phyloP scores from a whole-genome alignment of 2,888 invertebrate species.

The Machimus rusticus region DNA sequence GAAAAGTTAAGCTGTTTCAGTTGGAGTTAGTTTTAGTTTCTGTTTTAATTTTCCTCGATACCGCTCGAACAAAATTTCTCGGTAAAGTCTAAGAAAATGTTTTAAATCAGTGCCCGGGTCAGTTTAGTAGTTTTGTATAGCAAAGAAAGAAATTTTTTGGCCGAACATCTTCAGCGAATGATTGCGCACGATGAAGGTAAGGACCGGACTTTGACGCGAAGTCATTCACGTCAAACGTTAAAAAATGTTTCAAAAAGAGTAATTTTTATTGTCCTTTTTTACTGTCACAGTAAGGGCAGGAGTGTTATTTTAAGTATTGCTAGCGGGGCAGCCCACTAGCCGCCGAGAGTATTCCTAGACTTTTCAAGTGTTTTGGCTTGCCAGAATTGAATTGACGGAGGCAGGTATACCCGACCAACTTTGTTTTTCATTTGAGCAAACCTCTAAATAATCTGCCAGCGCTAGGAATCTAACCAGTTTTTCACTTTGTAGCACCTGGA shows the following conservation, averaged over 20 bases:
- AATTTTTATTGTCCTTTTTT: constrained; percentile 27
- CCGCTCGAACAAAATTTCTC: constrained; percentile 24
- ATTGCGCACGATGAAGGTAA: constrained; percentile 45
- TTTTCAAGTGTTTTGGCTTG: not conserved
- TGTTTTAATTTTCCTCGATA: constrained; percentile 20
- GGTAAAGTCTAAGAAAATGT: constrained; percentile 32
- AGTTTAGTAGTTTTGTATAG: constrained; percentile 35
- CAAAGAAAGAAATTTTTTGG: constrained; percentile 41
- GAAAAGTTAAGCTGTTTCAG: constrained; percentile 23
- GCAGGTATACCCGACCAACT: not conserved
- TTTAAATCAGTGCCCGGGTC: constrained; percentile 36
- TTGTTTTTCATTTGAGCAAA: not conserved
- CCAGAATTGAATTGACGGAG: constrained; percentile 1
- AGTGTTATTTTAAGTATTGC: constrained; percentile 6
- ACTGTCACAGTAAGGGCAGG: constrained; percentile 5
- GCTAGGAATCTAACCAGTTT: constrained; percentile 9
- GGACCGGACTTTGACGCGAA: constrained; percentile 46
- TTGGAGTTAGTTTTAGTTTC: constrained; percentile 28
- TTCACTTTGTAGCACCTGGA: constrained; percentile 31
- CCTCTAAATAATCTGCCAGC: not conserved
- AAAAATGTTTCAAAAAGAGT: constrained; percentile 35
- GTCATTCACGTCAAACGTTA: constrained; percentile 44
- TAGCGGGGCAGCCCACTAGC: not conserved
- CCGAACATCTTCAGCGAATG: constrained; percentile 44
- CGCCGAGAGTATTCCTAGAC: not conserved